A percentile compares a stretch with the other conserved stretches of the same genome.
phyloP scores from a whole-genome alignment of 2,113 vertebrate species.

The Triplophysa dalaica region DNA sequence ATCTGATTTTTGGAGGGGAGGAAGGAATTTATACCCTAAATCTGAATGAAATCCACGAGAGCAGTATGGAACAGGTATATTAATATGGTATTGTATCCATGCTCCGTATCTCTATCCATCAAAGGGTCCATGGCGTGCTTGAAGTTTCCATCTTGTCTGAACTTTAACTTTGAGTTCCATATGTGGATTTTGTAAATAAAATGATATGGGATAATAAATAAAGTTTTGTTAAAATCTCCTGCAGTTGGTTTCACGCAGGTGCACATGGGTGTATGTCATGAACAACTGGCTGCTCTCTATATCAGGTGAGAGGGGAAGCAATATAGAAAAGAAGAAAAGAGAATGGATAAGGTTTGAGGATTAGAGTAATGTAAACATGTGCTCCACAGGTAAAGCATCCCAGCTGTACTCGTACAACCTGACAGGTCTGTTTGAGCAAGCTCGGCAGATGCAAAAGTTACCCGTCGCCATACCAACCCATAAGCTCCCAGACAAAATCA shows the following conservation, averaged over 20 bases:
- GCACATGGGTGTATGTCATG: constrained; percentile 98
- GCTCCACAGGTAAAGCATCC: constrained; percentile 89
- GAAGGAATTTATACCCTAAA: constrained; percentile 98
- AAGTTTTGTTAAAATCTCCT: background rate
- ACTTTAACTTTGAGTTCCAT: no score
- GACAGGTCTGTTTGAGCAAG: constrained; percentile 92
- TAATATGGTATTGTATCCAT: no score
- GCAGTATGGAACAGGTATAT: constrained; percentile 94
- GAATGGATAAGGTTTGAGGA: background rate
- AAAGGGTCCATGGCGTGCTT: no score
- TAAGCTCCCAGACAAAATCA: constrained; percentile 95
- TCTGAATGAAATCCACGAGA: constrained; percentile 97
- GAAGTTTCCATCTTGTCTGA: no score
- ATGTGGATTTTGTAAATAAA: background rate
- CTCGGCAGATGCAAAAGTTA: constrained; percentile 95
- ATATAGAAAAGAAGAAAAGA: background rate
- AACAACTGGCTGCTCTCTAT: constrained; percentile 96
- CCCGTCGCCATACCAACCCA: constrained; percentile 96
- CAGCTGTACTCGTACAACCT: constrained; percentile 98
- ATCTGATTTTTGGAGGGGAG: constrained; percentile 97
- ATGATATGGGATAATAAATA: background rate
- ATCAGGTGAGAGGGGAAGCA: constrained; percentile 84
- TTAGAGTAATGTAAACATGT: background rate
- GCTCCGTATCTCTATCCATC: no score
- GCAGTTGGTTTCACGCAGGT: constrained; percentile 93